Evolutionary conservation across 2,797 vertebrate genomes (phyloP).

Genomic region (Sebastes jordani): DNA sequence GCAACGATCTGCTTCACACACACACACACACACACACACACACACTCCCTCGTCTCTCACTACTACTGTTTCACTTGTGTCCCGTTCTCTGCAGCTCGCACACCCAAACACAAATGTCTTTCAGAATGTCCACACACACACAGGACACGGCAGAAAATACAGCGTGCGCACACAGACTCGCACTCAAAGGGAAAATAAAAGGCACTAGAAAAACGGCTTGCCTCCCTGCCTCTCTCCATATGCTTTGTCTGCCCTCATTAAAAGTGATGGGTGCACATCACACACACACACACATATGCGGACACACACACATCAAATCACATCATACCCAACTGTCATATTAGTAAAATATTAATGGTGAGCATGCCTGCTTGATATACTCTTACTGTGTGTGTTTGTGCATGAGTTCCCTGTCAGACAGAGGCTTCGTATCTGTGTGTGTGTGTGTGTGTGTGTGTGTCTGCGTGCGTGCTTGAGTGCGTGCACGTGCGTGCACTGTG

Average conservation of each 20-base stretch:
- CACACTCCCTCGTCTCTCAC: not conserved
- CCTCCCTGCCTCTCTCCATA: conserved; percentile 62
- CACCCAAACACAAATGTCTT: conserved; percentile 18
- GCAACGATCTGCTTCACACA: conserved; percentile 29
- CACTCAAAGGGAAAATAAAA: conserved; percentile 63
- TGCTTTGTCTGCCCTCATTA: conserved; percentile 82
- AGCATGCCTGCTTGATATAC: conserved; percentile 61
- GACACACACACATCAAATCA: conserved; percentile 54
- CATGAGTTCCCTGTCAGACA: conserved; percentile 34
- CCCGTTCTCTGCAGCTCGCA: not conserved
- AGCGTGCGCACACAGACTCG: not conserved
- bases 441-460: not conserved
- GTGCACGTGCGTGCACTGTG: not conserved
- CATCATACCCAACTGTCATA: conserved; percentile 74
- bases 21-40: conserved; percentile 23
- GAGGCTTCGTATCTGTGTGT: not conserved
- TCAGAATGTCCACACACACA: conserved; percentile 3
- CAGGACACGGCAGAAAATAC: conserved; percentile 13
- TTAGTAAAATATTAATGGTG: conserved; percentile 81
- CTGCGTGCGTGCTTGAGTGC: not conserved
- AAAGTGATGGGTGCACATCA: conserved; percentile 81
- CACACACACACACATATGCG: conserved; percentile 21
- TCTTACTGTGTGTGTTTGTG: conserved; percentile 45
- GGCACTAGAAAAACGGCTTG: conserved; percentile 37
- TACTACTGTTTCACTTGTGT: conserved; percentile 8